A percentile compares a stretch with the other conserved stretches of the same genome.
These are phyloP conservation scores for Tethea ocularis DNA, from an alignment of 2,888 invertebrate species.

Conservation along the genomic window DNA sequence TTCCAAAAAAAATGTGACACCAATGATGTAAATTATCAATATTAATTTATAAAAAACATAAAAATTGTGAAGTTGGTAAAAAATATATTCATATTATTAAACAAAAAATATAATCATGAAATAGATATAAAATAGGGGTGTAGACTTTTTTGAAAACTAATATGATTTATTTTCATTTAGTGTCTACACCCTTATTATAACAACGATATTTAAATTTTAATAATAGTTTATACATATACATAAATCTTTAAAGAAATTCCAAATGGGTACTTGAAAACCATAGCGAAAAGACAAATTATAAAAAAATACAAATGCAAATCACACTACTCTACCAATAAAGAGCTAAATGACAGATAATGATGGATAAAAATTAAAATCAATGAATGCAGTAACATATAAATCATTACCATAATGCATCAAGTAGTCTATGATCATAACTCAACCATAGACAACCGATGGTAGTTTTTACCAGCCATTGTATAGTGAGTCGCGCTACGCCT, in stretches of 20 bases:
- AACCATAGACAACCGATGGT: constrained; percentile 67
- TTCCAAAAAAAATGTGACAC: background rate
- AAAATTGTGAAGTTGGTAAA: background rate
- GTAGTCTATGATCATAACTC: constrained; percentile 59
- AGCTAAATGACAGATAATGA: constrained; percentile 23
- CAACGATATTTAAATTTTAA: no score
- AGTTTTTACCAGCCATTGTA: constrained; percentile 70
- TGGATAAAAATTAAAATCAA: constrained; percentile 17
- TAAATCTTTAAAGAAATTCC: no score
- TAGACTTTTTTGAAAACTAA: no score
- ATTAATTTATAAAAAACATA: background rate
- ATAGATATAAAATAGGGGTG: no score
- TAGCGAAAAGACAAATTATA: constrained; percentile 21
- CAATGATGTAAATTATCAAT: background rate
- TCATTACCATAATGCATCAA: constrained; percentile 58
- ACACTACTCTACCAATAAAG: constrained; percentile 6
- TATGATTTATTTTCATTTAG: no score
- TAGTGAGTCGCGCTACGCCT: constrained; percentile 67
- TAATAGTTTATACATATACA: background rate
- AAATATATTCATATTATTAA: no score
- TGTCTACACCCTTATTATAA: no score
- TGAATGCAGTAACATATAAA: constrained; percentile 30
- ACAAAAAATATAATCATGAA: no score
- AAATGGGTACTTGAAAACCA: no score
- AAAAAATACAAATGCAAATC: constrained; percentile 15